These are phyloP conservation scores for Maconellicoccus hirsutus DNA, from an alignment of 1,140 invertebrate genomes.

Conservation along the genomic window DNA sequence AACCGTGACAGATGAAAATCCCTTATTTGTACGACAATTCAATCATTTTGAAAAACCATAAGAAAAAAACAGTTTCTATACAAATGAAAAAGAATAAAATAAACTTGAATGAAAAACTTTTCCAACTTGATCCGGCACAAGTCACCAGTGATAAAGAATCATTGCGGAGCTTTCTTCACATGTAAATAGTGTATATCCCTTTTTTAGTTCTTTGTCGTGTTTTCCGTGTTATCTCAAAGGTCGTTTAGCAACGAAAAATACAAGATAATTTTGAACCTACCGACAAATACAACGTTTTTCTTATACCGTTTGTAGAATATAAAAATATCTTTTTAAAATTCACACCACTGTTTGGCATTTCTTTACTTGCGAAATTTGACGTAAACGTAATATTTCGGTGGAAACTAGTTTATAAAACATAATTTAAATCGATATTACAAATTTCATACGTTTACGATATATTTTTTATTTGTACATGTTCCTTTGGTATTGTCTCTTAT, in stretches of 20 bases:
- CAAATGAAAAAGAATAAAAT: not conserved
- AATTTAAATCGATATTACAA: not conserved
- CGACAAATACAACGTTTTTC: not conserved
- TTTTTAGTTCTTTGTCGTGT: not conserved
- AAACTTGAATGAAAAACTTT: not conserved
- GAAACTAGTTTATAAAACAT: constrained; percentile 10
- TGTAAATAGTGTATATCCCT: not conserved
- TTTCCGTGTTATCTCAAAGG: not conserved
- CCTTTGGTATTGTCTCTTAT: too few relatives aligned
- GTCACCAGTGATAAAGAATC: not conserved
- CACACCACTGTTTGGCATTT: not conserved
- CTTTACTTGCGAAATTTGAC: not conserved
- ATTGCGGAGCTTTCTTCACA: not conserved
- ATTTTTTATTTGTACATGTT: not conserved
- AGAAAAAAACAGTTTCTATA: too few relatives aligned
- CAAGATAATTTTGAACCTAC: not conserved
- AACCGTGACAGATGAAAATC: too few relatives aligned
- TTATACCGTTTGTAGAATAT: not conserved
- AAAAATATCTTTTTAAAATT: not conserved
- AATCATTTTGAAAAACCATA: too few relatives aligned
- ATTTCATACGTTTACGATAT: not conserved
- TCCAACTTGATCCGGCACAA: not conserved
- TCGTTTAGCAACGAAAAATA: not conserved
- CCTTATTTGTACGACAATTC: too few relatives aligned
- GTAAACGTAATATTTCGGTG: not conserved